Percentiles rank a stretch among this genome's conserved stretches.
Evolutionary conservation across 2,888 invertebrate genomes (phyloP).

Genomic region (Archaeoteleia sp.): DNA sequence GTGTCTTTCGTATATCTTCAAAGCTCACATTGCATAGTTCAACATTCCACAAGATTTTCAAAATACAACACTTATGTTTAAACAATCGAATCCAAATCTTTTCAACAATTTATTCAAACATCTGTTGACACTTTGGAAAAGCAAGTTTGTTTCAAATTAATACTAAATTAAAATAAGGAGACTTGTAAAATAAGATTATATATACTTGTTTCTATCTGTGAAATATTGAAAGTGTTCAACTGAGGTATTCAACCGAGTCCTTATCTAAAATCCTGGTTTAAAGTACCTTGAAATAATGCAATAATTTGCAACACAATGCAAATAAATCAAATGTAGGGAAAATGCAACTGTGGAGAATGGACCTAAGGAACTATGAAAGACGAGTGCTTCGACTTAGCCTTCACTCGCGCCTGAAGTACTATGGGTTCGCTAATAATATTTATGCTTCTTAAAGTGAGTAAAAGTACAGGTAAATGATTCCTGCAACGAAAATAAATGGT

Average conservation of each 20-base stretch:
- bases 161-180: constrained; percentile 6
- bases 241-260: no score
- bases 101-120: no score
- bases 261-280: no score
- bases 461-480: constrained; percentile 7
- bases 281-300: constrained; percentile 5
- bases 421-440: constrained; percentile 45
- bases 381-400: constrained; percentile 29
- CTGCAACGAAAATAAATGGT: constrained; percentile 22
- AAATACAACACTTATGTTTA: no score
- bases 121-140: neutral
- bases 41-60: constrained; percentile 1
- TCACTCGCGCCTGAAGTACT: constrained; percentile 37
- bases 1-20: constrained; percentile 6
- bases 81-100: no score
- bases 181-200: no score
- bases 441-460: constrained; percentile 45
- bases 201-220: no score
- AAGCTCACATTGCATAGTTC: constrained; percentile 1
- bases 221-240: no score
- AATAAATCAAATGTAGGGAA: constrained; percentile 16
- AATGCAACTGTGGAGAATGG: neutral
- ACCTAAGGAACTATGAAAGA: constrained; percentile 13
- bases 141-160: neutral
- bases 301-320: constrained; percentile 22